Evolutionary conservation across 2,888 invertebrate species (phyloP).

Genomic region (Adelognathus sp.): DNA sequence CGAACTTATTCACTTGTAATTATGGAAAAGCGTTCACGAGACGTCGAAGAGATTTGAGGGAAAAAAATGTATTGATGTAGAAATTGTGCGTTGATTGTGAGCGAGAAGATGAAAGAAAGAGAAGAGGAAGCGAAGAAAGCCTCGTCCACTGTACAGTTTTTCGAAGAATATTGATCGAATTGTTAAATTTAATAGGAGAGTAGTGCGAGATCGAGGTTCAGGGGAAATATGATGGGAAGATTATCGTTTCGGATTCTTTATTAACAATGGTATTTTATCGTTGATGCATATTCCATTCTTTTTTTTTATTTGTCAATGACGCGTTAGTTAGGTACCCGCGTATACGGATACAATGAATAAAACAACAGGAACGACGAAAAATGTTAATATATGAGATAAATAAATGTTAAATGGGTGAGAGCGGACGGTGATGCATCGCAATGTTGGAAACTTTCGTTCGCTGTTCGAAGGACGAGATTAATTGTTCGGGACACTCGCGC

Average conservation of each 20-base stretch:
- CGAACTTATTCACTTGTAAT: slow-evolving; percentile 38
- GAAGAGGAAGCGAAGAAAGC: slow-evolving; percentile 1
- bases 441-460: neutral
- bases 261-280: slow-evolving; percentile 6
- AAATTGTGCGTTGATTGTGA: slow-evolving; percentile 4
- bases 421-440: slow-evolving; percentile 31
- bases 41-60: neutral
- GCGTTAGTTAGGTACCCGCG: slow-evolving; percentile 57
- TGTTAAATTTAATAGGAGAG: slow-evolving; percentile 38
- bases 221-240: slow-evolving; percentile 3
- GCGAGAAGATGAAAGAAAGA: neutral
- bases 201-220: slow-evolving; percentile 39
- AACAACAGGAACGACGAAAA: slow-evolving; percentile 54
- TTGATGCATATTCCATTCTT: slow-evolving; percentile 25
- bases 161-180: slow-evolving; percentile 30
- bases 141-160: slow-evolving; percentile 44
- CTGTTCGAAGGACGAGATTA: neutral
- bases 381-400: slow-evolving; percentile 71
- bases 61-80: slow-evolving; percentile 24
- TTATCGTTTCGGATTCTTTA: slow-evolving; percentile 35
- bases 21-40: slow-evolving; percentile 43
- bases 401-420: slow-evolving; percentile 64
- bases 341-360: slow-evolving; percentile 57
- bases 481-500: slow-evolving; percentile 55
- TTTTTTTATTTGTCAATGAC: slow-evolving; percentile 46